Evolutionary conservation across 2,797 vertebrate species (phyloP).

Genomic region (Sternarchorhynchus goeldii): DNA sequence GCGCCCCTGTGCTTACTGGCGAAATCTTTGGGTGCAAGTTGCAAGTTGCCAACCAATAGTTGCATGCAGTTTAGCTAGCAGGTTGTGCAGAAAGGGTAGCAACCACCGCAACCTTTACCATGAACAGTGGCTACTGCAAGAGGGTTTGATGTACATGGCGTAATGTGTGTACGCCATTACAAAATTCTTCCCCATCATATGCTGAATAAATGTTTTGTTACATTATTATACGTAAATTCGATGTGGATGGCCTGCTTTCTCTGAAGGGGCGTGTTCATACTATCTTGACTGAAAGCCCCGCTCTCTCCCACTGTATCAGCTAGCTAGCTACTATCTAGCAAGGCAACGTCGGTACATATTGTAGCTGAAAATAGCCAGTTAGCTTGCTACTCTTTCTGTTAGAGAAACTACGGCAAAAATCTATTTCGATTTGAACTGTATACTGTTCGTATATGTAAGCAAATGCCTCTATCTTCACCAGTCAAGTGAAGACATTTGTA

Average conservation of each 20-base stretch:
- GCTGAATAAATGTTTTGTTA: conserved; percentile 34
- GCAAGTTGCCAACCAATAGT: not conserved
- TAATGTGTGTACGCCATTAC: not conserved
- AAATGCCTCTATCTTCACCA: conserved; percentile 33
- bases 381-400: conserved; percentile 64
- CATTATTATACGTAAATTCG: conserved; percentile 25
- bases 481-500: conserved; percentile 30
- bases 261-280: conserved; percentile 69
- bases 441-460: conserved; percentile 11
- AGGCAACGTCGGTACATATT: conserved; percentile 57
- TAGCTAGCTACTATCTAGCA: conserved; percentile 59
- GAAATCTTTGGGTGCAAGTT: conserved; percentile 36
- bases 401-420: conserved; percentile 50
- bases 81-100: conserved; percentile 18
- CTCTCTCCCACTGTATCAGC: conserved; percentile 55
- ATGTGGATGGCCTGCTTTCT: conserved; percentile 53
- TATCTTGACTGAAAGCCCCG: conserved; percentile 62
- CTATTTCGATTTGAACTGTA: conserved; percentile 26
- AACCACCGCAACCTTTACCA: conserved; percentile 5
- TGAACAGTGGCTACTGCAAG: conserved; percentile 11
- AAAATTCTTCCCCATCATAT: not conserved
- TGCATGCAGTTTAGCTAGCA: conserved; percentile 29
- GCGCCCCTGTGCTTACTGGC: conserved; percentile 37
- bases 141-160: conserved; percentile 5
- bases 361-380: conserved; percentile 67